These are phyloP conservation scores for Bufo bufo DNA, from an alignment of 2,113 vertebrate species.

Conservation along the genomic window DNA sequence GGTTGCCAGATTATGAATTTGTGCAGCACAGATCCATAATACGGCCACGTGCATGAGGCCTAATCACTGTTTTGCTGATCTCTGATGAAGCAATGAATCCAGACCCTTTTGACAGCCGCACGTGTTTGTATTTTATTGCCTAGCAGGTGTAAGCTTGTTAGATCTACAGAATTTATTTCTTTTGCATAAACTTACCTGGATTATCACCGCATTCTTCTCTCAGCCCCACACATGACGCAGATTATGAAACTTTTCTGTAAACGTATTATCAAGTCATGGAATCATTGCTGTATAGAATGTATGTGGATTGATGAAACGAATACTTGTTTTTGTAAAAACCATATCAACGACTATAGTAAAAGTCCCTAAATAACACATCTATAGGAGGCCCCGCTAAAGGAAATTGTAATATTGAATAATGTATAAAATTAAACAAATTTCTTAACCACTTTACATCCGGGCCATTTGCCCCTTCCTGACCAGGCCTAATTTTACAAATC, in stretches of 20 bases:
- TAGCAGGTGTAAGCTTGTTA: neutral
- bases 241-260: neutral
- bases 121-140: neutral
- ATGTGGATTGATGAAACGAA: neutral
- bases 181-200: conserved; percentile 21
- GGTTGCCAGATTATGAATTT: too few relatives aligned
- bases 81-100: neutral
- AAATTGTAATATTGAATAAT: neutral
- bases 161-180: neutral
- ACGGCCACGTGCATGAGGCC: too few relatives aligned
- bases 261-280: neutral
- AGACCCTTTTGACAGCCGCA: neutral
- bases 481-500: too few relatives aligned
- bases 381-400: neutral
- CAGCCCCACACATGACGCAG: neutral
- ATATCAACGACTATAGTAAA: neutral
- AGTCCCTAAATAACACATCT: neutral
- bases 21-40: neutral
- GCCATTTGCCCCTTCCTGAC: too few relatives aligned
- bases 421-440: too few relatives aligned
- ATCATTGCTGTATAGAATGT: neutral
- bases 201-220: neutral
- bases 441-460: too few relatives aligned
- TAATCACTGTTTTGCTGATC: neutral
- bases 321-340: neutral